Percentiles rank a stretch among this genome's conserved stretches.
phyloP scores from a whole-genome alignment of 2,888 invertebrate species.

The Ennomos erosarius region DNA sequence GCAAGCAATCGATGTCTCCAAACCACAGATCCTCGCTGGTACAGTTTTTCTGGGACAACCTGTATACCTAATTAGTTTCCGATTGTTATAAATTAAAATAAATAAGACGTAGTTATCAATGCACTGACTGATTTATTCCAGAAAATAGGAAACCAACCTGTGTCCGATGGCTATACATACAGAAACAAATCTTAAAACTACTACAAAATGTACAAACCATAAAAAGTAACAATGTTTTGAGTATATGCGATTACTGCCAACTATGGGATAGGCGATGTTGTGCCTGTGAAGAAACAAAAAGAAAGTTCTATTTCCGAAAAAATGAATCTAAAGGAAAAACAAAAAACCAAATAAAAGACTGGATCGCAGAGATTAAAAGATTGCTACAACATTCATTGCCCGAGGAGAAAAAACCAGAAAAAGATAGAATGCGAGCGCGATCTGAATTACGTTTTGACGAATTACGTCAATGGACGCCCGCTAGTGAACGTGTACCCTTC shows the following conservation, averaged over 20 bases:
- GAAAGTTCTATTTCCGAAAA: slow-evolving; percentile 53
- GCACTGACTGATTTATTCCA: slow-evolving; percentile 33
- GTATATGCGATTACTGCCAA: slow-evolving; percentile 64
- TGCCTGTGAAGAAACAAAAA: slow-evolving; percentile 57
- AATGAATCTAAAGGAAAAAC: slow-evolving; percentile 47
- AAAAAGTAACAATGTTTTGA: slow-evolving; percentile 50
- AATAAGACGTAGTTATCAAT: too few species aligned
- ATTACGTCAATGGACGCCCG: not conserved
- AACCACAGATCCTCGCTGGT: too few species aligned
- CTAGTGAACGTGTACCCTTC: too few species aligned
- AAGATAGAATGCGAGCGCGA: slow-evolving; percentile 17
- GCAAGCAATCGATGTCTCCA: too few species aligned
- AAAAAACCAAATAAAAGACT: slow-evolving; percentile 43
- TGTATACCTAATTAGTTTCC: too few species aligned
- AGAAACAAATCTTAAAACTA: slow-evolving; percentile 53
- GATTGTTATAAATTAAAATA: too few species aligned
- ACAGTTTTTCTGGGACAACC: too few species aligned
- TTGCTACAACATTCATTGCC: slow-evolving; percentile 37
- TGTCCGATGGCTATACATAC: slow-evolving; percentile 59
- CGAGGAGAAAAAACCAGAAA: slow-evolving; percentile 24
- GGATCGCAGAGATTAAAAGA: slow-evolving; percentile 46
- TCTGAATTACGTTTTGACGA: slow-evolving; percentile 36
- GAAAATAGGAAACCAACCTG: slow-evolving; percentile 56
- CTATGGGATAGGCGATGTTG: slow-evolving; percentile 50
- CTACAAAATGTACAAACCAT: slow-evolving; percentile 48